Percentiles rank a stretch among this genome's conserved stretches.
phyloP scores from a whole-genome alignment of 2,797 vertebrate species.

The Lepilemur ruficaudatus region DNA sequence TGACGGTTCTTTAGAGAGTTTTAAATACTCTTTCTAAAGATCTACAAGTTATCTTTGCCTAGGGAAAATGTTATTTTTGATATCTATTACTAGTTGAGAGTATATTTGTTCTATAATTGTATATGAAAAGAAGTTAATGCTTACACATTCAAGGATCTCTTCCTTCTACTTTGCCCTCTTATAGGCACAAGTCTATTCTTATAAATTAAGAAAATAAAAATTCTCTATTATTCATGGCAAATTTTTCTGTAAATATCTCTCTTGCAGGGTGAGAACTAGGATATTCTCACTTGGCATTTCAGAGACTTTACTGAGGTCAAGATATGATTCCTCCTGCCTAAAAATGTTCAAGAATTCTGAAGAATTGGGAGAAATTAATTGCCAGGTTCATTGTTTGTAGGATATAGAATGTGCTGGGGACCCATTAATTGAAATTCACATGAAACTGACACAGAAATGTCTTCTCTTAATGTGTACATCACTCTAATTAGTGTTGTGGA shows the following conservation, averaged over 20 bases:
- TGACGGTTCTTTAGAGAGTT: slow-evolving; percentile 56
- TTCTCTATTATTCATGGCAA: not conserved
- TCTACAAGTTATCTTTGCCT: not conserved
- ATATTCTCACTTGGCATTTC: not conserved
- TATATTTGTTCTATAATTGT: not conserved
- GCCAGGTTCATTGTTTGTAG: slow-evolving; percentile 33
- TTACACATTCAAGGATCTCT: not conserved
- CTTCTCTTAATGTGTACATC: not conserved
- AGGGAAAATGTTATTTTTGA: not conserved
- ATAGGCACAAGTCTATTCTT: not conserved
- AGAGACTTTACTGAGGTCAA: not conserved
- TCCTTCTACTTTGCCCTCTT: not conserved
- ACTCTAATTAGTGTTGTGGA: not conserved
- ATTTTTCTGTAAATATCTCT: not conserved
- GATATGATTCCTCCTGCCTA: not conserved
- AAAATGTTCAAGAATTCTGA: slow-evolving; percentile 17
- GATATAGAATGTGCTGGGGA: not conserved
- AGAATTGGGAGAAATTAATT: slow-evolving; percentile 49
- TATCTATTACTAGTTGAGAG: not conserved
- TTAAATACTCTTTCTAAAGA: slow-evolving; percentile 69
- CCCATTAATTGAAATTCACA: not conserved
- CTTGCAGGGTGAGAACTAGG: not conserved
- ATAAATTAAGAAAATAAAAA: not conserved
- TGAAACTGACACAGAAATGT: not conserved
- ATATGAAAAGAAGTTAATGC: not conserved